These are phyloP conservation scores for Drosophila erecta DNA, from an alignment of 1,140 invertebrate genomes.

Conservation along the genomic window DNA sequence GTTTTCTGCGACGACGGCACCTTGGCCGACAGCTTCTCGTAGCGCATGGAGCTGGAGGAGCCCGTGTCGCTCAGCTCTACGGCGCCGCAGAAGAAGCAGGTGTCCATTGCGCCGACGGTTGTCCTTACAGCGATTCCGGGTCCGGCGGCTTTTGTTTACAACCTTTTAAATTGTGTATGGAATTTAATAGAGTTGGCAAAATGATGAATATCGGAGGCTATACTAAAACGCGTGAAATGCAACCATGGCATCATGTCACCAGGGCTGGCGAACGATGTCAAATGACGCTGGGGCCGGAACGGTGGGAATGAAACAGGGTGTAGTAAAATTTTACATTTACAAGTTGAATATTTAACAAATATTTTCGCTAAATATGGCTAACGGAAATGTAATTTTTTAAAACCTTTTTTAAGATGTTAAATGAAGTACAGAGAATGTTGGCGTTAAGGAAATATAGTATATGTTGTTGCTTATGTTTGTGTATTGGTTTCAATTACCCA, in stretches of 20 bases:
- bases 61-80: slow-evolving; percentile 50
- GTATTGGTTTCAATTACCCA: too few relatives aligned
- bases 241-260: slow-evolving; percentile 23
- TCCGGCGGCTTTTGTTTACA: slow-evolving; percentile 39
- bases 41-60: slow-evolving; percentile 22
- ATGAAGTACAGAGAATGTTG: too few relatives aligned
- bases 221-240: slow-evolving; percentile 43
- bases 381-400: too few relatives aligned
- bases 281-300: background rate
- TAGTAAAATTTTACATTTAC: background rate
- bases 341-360: background rate
- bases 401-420: too few relatives aligned
- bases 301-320: slow-evolving; percentile 2
- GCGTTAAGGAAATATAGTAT: too few relatives aligned
- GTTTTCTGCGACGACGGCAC: slow-evolving; percentile 73
- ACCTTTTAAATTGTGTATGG: slow-evolving; percentile 35
- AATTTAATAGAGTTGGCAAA: slow-evolving; percentile 52
- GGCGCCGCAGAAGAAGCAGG: slow-evolving; percentile 71
- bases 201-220: slow-evolving; percentile 41
- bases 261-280: slow-evolving; percentile 5
- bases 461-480: too few relatives aligned
- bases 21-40: slow-evolving; percentile 52
- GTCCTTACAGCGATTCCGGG: slow-evolving; percentile 15
- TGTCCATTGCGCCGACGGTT: slow-evolving; percentile 46
- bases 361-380: too few relatives aligned